These are phyloP conservation scores for Eurois occulta DNA, from an alignment of 2,888 invertebrate species.

Conservation along the genomic window DNA sequence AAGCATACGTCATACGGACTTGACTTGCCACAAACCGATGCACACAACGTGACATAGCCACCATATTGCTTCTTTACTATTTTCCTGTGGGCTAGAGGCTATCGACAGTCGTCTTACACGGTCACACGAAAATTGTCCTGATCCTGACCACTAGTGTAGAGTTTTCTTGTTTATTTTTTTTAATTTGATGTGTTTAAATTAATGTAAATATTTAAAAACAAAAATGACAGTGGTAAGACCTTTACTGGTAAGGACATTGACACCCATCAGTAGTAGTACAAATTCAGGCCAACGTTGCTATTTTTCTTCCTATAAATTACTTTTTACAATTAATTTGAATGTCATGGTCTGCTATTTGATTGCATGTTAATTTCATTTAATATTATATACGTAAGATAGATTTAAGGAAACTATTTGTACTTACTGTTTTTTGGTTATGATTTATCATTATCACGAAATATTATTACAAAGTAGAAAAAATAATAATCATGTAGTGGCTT, in stretches of 20 bases:
- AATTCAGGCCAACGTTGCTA: conserved; percentile 1
- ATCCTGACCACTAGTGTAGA: conserved; percentile 50
- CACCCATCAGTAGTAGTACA: neutral
- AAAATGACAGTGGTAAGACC: conserved; percentile 10
- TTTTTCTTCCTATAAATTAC: conserved; percentile 3
- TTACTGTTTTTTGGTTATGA: neutral
- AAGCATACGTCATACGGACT: conserved; percentile 81
- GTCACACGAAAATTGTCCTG: conserved; percentile 65
- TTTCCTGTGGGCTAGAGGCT: conserved; percentile 80
- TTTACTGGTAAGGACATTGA: conserved; percentile 42
- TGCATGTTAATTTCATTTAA: conserved; percentile 17
- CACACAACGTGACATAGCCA: conserved; percentile 82
- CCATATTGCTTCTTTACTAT: conserved; percentile 82
- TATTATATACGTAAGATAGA: neutral
- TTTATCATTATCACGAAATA: neutral
- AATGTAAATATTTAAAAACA: neutral
- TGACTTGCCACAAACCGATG: conserved; percentile 70
- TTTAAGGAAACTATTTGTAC: neutral
- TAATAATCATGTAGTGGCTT: neutral
- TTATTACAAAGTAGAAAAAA: neutral
- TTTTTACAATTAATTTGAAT: conserved; percentile 4
- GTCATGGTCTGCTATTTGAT: neutral
- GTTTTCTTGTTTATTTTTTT: conserved; percentile 20
- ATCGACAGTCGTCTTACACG: conserved; percentile 65
- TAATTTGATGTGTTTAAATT: conserved; percentile 24